Evolutionary conservation across 37 sponge, comb jelly and placozoan species (phyloP), one percentile per base, ranked within the genome.

Genomic region (Mnemiopsis leidyi): DNA sequence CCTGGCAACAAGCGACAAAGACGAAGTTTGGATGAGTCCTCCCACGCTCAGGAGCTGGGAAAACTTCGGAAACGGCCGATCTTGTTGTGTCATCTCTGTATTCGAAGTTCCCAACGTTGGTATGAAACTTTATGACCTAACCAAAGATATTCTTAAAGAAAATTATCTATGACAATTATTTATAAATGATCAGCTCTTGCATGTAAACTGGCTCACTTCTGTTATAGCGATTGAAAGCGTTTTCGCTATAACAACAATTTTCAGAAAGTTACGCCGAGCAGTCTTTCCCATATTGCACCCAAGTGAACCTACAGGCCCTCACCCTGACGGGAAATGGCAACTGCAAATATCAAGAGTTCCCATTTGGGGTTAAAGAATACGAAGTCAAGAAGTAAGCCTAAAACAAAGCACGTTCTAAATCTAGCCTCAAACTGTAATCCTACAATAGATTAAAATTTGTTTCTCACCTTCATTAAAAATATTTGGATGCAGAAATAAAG

Each of bases 211-310:
- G n/a, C n/a, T n/a, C n/a, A n/a, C n/a, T n/a, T n/a, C n/a, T n/a
- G n/a, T n/a, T n/a, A n/a, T n/a, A n/a, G n/a, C n/a, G n/a, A n/a
- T n/a, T n/a, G n/a, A n/a, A n/a, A n/a, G n/a, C n/a, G n/a, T n/a
- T n/a, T n/a, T n/a, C n/a, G n/a, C n/a, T n/a, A n/a, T n/a, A n/a
- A n/a, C n/a, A 48, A 18, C 13, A 48, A 2, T 79, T 5, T 33
- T 16, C 82, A 79, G 82, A 32, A 23, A 79, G 82, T 79, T 79
- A 33, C 36, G 36, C 82, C 13, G 82, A 79, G 82, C 82, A 79
- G 36, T 36, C 82, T 9, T 79, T 33, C 82, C 82, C 82, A 1
- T 79, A 29, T 36, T 79, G 82, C 37, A 79, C 82, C 33, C 82
- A 79, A 30, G 38, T 20, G 36, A 79, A 79, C 82, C 37, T 79